Base-by-base conservation (phyloP, 2,888 invertebrate genomes). In the Drosophila paracracens region DNA sequence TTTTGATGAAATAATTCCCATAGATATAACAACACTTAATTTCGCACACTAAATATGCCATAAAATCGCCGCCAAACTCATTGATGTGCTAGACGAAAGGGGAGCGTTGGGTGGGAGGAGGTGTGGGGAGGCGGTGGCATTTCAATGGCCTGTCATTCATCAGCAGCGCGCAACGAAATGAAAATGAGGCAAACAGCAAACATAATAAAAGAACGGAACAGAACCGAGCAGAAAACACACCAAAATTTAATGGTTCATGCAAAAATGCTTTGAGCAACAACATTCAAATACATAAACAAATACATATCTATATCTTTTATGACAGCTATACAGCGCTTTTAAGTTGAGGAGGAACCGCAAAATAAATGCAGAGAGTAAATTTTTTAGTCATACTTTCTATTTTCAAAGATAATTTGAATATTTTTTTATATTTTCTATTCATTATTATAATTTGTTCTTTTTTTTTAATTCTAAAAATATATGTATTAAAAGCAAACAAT, bases 1-100 rank as follows among this genome's bases (percentile, higher is more conserved):
- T 73, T 82, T 78, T 84, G 82, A 85, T 84, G 76, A 78, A 84
- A 89, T 89, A 85, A 89, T 89, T 85, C 81, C 86, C 64, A 71
- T 82, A 82, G 85, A 82, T 85, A 72, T 75, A 89, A 87, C 85
- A 84, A 73, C 85, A 88, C 89, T 89, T 89, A 84, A 85, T 88
- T 88, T 89, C 81, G 75, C 85, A 78, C 85, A 89, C 84, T 89
- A 88, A 89, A 88, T 80, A 76, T 88, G 78, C 82, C 88, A 89
- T 80, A 80, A 84, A 75, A 76, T 50, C 72, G 69, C 76, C 50
- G 51, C 57, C 68, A 56, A 65, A 51, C 70, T 54, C 68, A 68
- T 64, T 74, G 74, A 65, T 53, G 54, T 50, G 54, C 46, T 13
- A 6, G 48, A 5, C 8, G 50, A 4, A 18, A 18, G 16, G 48